Base-by-base conservation (phyloP, 2,888 invertebrate species). In the Tenthredo distinguenda region DNA sequence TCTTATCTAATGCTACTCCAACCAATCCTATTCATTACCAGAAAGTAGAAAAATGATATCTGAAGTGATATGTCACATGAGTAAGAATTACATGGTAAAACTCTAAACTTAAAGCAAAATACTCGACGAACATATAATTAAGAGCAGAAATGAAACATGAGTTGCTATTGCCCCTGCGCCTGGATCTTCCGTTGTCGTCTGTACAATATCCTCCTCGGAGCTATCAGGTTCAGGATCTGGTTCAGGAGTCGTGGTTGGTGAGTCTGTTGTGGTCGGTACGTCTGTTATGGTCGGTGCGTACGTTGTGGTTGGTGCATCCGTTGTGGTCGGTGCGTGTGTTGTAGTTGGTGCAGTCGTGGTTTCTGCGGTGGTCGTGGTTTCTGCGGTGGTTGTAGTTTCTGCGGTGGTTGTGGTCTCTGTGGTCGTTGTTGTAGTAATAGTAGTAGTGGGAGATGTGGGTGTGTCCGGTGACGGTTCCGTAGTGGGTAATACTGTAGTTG, bases 121-220 rank as follows among this genome's bases (percentile, higher is more conserved):
- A 21, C 26, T 62, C 62, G 37, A 62, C 34, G 76, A n/a, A 37
- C 76, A 37, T 50, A 76, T 21, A 21, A 76, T 2, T 15, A 84
- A 58, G 18, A 84, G 58, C 21, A 84, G 0, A 50, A 40, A 76
- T 31, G 84, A 84, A 26, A 76, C 18, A 15, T 40, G 21, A 58
- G 71, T 18, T 31, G 18, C 21, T 18, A 43, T 21, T 58, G 84
- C 84, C 31, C 72, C 84, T 10, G 7, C 26, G 26, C 34, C 43
- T 43, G 83, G 37, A 83, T 40, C 47, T 31, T 84, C 84, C 26
- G 84, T 84, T 71, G 71, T 37, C 37, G 72, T n/a, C 10, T 31
- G n/a, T 71, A 9, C 15, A 47, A 21, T 76, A 47, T 47, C 21
- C 15, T 55, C 77, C n/a, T 77, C 55, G 26, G 77, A n/a, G 26